Evolutionary conservation across 2,888 invertebrate genomes (phyloP), one percentile per base, ranked within the genome.

Genomic region (Tryphoninae sp.): DNA sequence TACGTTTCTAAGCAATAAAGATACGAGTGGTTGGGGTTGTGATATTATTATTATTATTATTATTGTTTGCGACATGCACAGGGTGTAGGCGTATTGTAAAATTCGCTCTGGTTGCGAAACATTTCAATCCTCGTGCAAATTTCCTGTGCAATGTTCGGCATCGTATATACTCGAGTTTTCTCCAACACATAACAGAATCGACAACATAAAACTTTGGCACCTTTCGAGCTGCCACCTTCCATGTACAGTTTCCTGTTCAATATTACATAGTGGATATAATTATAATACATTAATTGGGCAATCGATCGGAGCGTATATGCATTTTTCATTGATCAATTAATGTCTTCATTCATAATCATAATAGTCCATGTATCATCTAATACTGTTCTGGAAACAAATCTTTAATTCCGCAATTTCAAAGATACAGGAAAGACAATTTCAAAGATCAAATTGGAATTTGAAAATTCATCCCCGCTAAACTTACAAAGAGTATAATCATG

Each of bases 11-110:
- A 9, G 11, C 33, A 62, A 42, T 13, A 45, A 13, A 16, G 23
- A 45, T 45, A 23, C 6, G 6, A 33, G 6, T 33, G 33, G 33
- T 33, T 33, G 6, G 33, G 33, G 4, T 33, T 6, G 33, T 33
- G 33, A 6, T 33, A 33, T 33, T 33, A 33, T 33, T 7, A 33
- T 33, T 33, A 16, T 45, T 8, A 40, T 19, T n/a, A 9, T 22
- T 2, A 19, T 51, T 26, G n/a, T 49, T 45, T 40, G 4, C 11
- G 22, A 19, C 19, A 45, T 49, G 16, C 45, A 59, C 7, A 16
- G 9, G 11, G 40, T 51, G 67, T 62, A 42, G 61, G 68, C 16
- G 51, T 53, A 4, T 74, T 65, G 65, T 55, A 9, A 6, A 33
- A 7, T 33, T 58, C 64, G 65, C 45, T 49, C 55, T 8, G 23